These are phyloP conservation scores for Pyrocoelia pectoralis DNA, from an alignment of 2,888 invertebrate species.

Conservation along the genomic window DNA sequence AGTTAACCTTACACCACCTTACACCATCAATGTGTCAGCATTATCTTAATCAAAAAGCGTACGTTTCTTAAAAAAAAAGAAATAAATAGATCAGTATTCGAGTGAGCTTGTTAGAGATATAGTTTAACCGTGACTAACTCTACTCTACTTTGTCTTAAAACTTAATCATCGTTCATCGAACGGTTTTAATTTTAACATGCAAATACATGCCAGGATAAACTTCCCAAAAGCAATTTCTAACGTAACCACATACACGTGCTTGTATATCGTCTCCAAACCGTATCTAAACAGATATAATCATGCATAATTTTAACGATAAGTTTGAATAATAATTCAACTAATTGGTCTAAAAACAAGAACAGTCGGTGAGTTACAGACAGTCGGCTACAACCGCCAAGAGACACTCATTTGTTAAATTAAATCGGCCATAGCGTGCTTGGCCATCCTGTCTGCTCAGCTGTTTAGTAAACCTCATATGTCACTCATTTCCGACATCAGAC, in stretches of 20 bases:
- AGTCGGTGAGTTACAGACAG: conserved; percentile 54
- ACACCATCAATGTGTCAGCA: conserved; percentile 25
- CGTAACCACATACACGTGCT: conserved; percentile 30
- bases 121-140: conserved; percentile 42
- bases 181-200: conserved; percentile 29
- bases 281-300: conserved; percentile 41
- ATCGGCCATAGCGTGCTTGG: conserved; percentile 61
- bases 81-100: conserved; percentile 34
- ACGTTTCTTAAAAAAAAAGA: conserved; percentile 10
- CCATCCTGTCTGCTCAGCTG: conserved; percentile 60
- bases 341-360: conserved; percentile 58
- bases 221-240: conserved; percentile 12
- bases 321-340: conserved; percentile 60
- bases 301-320: conserved; percentile 49
- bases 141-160: conserved; percentile 18
- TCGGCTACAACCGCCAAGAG: conserved; percentile 56
- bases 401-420: conserved; percentile 61
- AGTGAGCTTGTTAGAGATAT: conserved; percentile 44
- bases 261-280: conserved; percentile 20
- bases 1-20: conserved; percentile 14
- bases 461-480: conserved; percentile 62
- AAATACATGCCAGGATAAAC: conserved; percentile 16
- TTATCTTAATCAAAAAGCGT: conserved; percentile 10
- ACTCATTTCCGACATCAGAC: conserved; percentile 60
- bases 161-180: conserved; percentile 19